Percentiles rank a stretch among this genome's conserved stretches.
These are phyloP conservation scores for Malachius bipustulatus DNA, from an alignment of 2,888 invertebrate genomes.

Conservation along the genomic window DNA sequence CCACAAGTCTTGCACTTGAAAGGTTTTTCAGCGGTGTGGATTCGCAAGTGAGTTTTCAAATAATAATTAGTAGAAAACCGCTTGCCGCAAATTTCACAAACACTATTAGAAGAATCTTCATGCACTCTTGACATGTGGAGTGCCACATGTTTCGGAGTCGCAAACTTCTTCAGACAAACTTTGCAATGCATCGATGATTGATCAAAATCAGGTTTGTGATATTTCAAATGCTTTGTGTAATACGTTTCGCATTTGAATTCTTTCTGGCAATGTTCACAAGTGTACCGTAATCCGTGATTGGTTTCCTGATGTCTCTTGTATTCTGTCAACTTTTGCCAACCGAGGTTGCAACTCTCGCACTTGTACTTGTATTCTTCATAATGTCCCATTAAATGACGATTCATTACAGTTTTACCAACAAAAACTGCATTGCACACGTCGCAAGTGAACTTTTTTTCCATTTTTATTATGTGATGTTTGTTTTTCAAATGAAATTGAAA, in stretches of 20 bases:
- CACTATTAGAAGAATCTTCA: no score
- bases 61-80: conserved; percentile 17
- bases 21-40: conserved; percentile 26
- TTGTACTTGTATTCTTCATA: conserved; percentile 35
- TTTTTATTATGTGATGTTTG: no score
- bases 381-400: neutral
- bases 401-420: no score
- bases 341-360: conserved; percentile 26
- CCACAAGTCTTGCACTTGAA: neutral
- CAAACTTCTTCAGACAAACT: conserved; percentile 30
- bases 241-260: neutral
- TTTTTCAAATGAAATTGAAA: no score
- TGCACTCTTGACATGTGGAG: no score
- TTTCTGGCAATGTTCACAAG: neutral
- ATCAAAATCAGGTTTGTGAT: conserved; percentile 17
- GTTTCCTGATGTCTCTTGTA: conserved; percentile 34
- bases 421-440: no score
- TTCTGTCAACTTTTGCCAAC: conserved; percentile 27
- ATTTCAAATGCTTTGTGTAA: conserved; percentile 9
- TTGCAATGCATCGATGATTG: conserved; percentile 20
- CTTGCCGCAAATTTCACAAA: conserved; percentile 25
- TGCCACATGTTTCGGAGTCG: no score
- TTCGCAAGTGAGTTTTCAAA: conserved; percentile 22
- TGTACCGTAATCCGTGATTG: conserved; percentile 9
- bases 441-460: no score